phyloP scores from a whole-genome alignment of 2,797 vertebrate species.

The Scomberomorus guttatus region DNA sequence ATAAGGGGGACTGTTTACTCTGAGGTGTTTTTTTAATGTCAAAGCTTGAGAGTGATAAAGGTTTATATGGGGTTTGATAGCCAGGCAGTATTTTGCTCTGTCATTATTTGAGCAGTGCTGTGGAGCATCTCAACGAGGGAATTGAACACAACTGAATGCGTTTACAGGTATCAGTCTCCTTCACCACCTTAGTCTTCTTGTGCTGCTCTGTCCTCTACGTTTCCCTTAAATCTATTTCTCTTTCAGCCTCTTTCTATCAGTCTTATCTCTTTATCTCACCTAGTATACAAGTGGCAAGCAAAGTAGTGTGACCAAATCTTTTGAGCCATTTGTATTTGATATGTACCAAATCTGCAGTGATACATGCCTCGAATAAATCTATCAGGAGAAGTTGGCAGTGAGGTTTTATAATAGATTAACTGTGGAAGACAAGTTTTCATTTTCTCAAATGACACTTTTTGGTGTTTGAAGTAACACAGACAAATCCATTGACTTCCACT shows the following conservation, averaged over 20 bases:
- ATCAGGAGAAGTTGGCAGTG: not conserved
- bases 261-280: not conserved
- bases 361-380: not conserved
- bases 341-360: not conserved
- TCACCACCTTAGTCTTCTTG: not conserved
- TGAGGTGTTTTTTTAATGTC: conserved; percentile 51
- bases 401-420: not conserved
- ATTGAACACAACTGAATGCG: not conserved
- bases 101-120: conserved; percentile 27
- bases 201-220: not conserved
- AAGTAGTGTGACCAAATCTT: not conserved
- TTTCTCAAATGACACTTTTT: not conserved
- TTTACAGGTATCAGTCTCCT: conserved; percentile 4
- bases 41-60: conserved; percentile 59
- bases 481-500: not conserved
- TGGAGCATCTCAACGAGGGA: conserved; percentile 37
- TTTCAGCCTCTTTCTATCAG: not conserved
- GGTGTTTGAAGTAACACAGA: not conserved
- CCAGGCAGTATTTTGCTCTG: conserved; percentile 31
- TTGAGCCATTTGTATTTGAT: no score
- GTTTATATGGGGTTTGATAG: conserved; percentile 61
- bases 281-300: not conserved
- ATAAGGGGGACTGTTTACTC: conserved; percentile 52
- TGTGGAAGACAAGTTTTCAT: no score
- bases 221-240: not conserved